These are phyloP conservation scores for Thryonomys swinderianus DNA, from an alignment of 2,113 vertebrate genomes.

Conservation along the genomic window DNA sequence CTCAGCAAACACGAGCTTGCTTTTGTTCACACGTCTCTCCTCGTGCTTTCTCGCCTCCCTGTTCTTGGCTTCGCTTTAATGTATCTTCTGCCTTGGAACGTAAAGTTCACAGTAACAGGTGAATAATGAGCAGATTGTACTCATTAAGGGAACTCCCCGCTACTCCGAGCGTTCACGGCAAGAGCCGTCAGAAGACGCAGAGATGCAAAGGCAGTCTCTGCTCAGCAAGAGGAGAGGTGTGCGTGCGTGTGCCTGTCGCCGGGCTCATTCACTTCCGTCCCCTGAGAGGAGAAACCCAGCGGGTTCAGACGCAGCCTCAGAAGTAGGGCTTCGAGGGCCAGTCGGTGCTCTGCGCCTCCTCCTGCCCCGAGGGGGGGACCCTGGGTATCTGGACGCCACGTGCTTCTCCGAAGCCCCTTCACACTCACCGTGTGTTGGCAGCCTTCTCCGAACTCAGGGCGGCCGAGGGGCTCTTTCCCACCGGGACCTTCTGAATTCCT, in stretches of 20 bases:
- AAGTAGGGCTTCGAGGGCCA: background rate
- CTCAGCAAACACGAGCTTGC: background rate
- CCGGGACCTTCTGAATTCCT: background rate
- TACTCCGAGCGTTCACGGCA: background rate
- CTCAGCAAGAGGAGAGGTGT: background rate
- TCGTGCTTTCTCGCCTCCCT: background rate
- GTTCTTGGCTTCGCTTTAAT: background rate
- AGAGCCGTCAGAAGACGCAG: background rate
- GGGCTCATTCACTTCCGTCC: rapidly evolving
- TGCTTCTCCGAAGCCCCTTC: background rate
- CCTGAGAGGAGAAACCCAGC: background rate
- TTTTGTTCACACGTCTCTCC: background rate
- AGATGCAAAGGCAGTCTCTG: background rate
- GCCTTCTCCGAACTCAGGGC: background rate
- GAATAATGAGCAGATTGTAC: background rate
- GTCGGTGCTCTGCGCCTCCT: background rate
- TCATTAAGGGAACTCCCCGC: background rate
- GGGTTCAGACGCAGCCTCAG: background rate
- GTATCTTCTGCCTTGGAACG: background rate
- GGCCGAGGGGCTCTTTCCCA: background rate
- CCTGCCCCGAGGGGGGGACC: background rate
- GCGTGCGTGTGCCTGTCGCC: background rate
- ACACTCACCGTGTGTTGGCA: background rate
- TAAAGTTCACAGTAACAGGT: background rate
- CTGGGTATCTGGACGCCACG: background rate